Evolutionary conservation across 2,888 invertebrate species (phyloP).

Genomic region (Corbicula japonica): DNA sequence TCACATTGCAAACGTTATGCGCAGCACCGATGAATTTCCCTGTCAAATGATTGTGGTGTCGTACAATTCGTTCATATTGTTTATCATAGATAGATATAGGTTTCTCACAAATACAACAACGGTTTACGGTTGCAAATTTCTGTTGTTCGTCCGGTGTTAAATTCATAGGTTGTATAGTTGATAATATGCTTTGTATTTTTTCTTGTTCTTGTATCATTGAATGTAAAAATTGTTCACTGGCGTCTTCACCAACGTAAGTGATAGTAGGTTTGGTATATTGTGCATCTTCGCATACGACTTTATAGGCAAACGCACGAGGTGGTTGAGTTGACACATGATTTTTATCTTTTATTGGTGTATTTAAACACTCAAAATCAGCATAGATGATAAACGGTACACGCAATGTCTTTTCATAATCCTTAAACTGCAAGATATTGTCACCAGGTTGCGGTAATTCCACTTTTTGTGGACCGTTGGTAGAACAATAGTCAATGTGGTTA

Average conservation of each 20-base stretch:
- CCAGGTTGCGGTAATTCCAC: not conserved
- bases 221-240: slow-evolving; percentile 27
- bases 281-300: slow-evolving; percentile 24
- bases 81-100: too few relatives aligned
- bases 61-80: slow-evolving; percentile 10
- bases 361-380: slow-evolving; percentile 15
- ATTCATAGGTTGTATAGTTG: slow-evolving; percentile 35
- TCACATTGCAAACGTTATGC: slow-evolving; percentile 52
- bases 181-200: slow-evolving; percentile 34
- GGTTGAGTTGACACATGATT: slow-evolving; percentile 10
- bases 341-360: not conserved
- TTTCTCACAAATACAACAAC: slow-evolving; percentile 46
- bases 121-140: slow-evolving; percentile 5
- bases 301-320: slow-evolving; percentile 16
- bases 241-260: slow-evolving; percentile 30
- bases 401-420: slow-evolving; percentile 51
- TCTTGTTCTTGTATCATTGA: slow-evolving; percentile 49
- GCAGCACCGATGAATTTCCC: slow-evolving; percentile 60
- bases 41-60: slow-evolving; percentile 60
- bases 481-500: not conserved
- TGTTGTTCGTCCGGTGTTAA: slow-evolving; percentile 29
- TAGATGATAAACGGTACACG: slow-evolving; percentile 32
- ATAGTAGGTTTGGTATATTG: slow-evolving; percentile 26
- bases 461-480: slow-evolving; percentile 2
- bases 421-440: slow-evolving; percentile 1